Evolutionary conservation across 2,888 invertebrate genomes (phyloP), one percentile per base, ranked within the genome.

Genomic region (Iselma pallidipennis): DNA sequence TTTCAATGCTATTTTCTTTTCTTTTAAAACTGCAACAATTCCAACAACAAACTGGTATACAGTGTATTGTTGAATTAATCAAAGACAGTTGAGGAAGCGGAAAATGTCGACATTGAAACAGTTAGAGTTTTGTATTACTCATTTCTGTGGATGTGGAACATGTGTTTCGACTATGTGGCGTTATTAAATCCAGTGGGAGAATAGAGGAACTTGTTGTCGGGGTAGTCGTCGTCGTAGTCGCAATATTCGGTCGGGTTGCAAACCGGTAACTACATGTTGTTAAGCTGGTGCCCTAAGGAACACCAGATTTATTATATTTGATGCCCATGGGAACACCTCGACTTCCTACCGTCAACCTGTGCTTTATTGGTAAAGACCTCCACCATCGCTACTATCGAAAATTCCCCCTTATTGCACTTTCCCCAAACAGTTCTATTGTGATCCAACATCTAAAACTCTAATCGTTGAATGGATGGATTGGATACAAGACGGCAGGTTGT

Each of bases 271-370:
- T 63, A 66, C 61, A 66, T 54, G 64, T 65, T 66, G 69, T 67
- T 69, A 69, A 67, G 66, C 66, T 31, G 42, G 61, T 59, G 60
- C 66, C 63, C 60, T 37, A 45, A 61, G 65, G 65, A 67, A 48
- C 63, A 57, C 54, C 63, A 65, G 69, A 66, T 69, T 66, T 69
- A 69, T 69, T 69, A 69, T 69, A 69, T 69, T 69, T 65, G 61
- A 65, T 57, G 60, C 67, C 61, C 61, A n/a, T 9, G 65, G 63
- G 70, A 68, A 55, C 61, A 68, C 63, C 65, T 62, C 63, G 58
- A 59, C 63, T 45, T 19, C 21, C 45, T 10, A 45, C 67, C 63
- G 66, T 65, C 66, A 61, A 63, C 62, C 65, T 65, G 63, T 66
- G 65, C 66, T 70, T 67, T 67, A 70, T 70, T 67, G 66, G 61